phyloP scores from a whole-genome alignment of 2,797 vertebrate species.

The Poeciliopsis infans region DNA sequence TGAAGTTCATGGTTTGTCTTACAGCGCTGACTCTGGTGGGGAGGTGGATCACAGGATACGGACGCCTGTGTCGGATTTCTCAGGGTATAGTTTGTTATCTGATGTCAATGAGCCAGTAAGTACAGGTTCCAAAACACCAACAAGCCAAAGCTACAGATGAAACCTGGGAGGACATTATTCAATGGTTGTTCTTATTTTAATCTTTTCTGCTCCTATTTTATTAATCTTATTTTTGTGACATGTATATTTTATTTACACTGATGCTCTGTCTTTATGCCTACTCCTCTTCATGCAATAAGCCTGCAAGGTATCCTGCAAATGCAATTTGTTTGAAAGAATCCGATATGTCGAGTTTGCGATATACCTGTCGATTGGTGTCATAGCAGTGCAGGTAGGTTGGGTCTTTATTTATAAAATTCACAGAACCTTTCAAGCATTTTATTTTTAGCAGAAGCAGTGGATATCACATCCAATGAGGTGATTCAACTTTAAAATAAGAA shows the following conservation, averaged over 20 bases:
- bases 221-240: slow-evolving; percentile 84
- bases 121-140: slow-evolving; percentile 96
- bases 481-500: slow-evolving; percentile 81
- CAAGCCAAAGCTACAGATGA: slow-evolving; percentile 99
- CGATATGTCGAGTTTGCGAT: slow-evolving; percentile 60
- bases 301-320: slow-evolving; percentile 71
- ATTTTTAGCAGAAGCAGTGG: slow-evolving; percentile 68
- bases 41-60: slow-evolving; percentile 94
- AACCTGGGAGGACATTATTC: slow-evolving; percentile 78
- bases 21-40: slow-evolving; percentile 88
- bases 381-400: slow-evolving; percentile 85
- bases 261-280: slow-evolving; percentile 72
- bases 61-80: slow-evolving; percentile 98
- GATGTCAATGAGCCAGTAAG: slow-evolving; percentile 96
- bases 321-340: slow-evolving; percentile 62
- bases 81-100: slow-evolving; percentile 99
- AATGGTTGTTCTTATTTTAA: slow-evolving; percentile 63
- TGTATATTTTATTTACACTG: slow-evolving; percentile 78
- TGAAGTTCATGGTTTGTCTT: slow-evolving; percentile 90
- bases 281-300: slow-evolving; percentile 66
- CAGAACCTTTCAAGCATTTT: slow-evolving; percentile 69
- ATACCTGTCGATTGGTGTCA: slow-evolving; percentile 69
- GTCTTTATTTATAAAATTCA: slow-evolving; percentile 78
- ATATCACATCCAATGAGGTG: slow-evolving; percentile 81
- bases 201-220: slow-evolving; percentile 75